These are phyloP conservation scores for Rhinopithecus roxellana DNA, from an alignment of 2,113 vertebrate species.

Conservation along the genomic window DNA sequence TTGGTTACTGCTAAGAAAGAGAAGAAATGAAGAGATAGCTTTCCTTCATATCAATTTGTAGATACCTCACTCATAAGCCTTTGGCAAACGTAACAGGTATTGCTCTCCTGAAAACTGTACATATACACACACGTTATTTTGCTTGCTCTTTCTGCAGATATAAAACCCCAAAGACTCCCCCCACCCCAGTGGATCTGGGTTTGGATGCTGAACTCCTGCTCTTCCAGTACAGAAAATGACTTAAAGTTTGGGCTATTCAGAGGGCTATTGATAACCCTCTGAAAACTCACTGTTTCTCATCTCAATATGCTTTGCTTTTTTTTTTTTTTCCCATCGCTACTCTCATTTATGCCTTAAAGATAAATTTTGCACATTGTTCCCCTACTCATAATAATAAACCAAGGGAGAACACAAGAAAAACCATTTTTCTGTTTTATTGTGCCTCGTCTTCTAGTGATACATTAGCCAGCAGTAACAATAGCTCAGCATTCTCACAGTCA, in stretches of 20 bases:
- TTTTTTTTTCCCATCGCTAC: background rate
- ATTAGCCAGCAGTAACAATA: constrained; percentile 45
- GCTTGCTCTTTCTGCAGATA: background rate
- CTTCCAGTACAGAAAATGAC: background rate
- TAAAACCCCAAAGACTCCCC: background rate
- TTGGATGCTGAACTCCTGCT: background rate
- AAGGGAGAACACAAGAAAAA: constrained; percentile 17
- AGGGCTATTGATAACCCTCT: background rate
- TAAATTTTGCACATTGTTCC: background rate
- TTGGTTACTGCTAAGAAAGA: background rate
- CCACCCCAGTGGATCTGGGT: background rate
- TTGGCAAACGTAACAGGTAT: background rate
- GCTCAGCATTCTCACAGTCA: background rate
- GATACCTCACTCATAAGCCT: background rate
- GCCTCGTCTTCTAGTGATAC: background rate
- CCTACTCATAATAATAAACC: constrained; percentile 35
- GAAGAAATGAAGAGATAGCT: background rate
- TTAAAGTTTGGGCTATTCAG: background rate
- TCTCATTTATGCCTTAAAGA: background rate
- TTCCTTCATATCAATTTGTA: background rate
- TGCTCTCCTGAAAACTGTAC: background rate
- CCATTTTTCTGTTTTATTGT: background rate
- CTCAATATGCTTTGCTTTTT: background rate
- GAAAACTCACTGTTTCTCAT: background rate
- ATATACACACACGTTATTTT: background rate